Evolutionary conservation across 2,888 invertebrate genomes (phyloP), one percentile per base, ranked within the genome.

Genomic region (Sisyra nigra): DNA sequence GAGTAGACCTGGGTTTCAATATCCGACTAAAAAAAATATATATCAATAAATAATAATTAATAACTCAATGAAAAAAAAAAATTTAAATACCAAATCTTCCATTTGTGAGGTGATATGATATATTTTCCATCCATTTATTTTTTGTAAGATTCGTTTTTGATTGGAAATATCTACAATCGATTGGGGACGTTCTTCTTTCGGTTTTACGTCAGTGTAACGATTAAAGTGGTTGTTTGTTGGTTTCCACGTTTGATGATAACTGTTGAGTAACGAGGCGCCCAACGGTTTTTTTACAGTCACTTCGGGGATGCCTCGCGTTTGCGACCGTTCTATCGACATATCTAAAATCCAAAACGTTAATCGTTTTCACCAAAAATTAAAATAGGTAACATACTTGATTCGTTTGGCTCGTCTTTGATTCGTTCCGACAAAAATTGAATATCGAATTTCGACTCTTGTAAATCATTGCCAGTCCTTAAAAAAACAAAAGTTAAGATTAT

Each of bases 71-170:
- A 35, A 35, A 35, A 35, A 35, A 8, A 15, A 3, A n/a, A n/a
- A n/a, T n/a, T n/a, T n/a, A n/a, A 10, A 10, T 66, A 89, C 91
- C 72, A 93, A 66, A 61, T 92, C 88, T 55, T 92, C 88, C 80
- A 94, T 84, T 68, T 93, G 92, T 35, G 88, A 80, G 32, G 84
- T 84, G 52, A 94, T 72, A 60, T 92, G 91, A 66, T 86, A 80
- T 46, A 94, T 74, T 66, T 93, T 94, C 94, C 94, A 94, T 1
- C 94, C 94, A 52, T 87, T 86, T 13, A 89, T 78, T 63, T 86
- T 88, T 55, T 87, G 82, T 49, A 84, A 67, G 41, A 92, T 84
- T 56, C 86, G 79, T 49, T 80, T 80, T 61, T 91, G 91, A 62
- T 83, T 84, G 24, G 93, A 88, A 53, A 94, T 70, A 63, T 93